Evolutionary conservation across 2,797 vertebrate species (phyloP).

Genomic region (Sebastes reedi): DNA sequence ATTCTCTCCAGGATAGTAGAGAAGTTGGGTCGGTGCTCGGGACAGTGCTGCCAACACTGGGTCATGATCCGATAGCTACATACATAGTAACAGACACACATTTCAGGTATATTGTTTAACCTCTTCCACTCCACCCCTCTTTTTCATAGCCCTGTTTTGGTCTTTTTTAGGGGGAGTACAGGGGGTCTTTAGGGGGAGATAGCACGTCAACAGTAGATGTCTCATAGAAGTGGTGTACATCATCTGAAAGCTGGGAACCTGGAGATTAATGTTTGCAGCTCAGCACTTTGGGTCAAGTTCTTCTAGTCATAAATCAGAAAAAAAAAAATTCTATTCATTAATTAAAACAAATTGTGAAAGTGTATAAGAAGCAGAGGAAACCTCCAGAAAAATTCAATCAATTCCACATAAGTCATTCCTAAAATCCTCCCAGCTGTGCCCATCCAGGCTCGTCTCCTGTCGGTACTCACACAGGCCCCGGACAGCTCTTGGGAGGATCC

Average conservation of each 20-base stretch:
- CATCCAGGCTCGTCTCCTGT: background rate
- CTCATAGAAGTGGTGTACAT: no score
- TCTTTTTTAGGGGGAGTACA: no score
- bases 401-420: background rate
- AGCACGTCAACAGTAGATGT: no score
- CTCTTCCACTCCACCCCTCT: no score
- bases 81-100: conserved; percentile 44
- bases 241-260: no score
- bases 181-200: no score
- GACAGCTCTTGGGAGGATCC: conserved; percentile 92
- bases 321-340: no score
- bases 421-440: background rate
- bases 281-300: no score
- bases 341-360: no score
- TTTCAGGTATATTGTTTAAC: background rate
- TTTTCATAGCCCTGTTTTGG: no score
- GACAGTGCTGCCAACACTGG: conserved; percentile 94
- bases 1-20: conserved; percentile 91
- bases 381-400: background rate
- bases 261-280: no score
- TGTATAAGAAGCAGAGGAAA: background rate
- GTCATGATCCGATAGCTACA: conserved; percentile 92
- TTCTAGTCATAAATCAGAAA: no score
- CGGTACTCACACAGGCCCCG: conserved; percentile 90
- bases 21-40: conserved; percentile 91